Conservation (phyloP, 2,113 vertebrate species). For the Martes martes region DNA sequence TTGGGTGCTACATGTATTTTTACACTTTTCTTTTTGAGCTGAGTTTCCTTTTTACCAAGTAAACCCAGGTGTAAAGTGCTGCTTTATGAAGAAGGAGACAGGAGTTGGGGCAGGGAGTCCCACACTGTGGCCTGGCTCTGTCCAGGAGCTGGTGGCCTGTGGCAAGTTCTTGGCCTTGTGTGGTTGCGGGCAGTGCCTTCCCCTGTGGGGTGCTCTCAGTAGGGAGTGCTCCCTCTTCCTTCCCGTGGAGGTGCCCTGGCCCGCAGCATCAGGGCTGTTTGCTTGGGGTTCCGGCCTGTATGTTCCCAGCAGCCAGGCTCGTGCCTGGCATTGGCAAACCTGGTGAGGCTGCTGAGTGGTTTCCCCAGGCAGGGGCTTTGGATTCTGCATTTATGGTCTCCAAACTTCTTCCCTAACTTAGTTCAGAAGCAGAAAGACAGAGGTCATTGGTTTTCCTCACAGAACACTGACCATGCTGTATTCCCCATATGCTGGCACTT, state of each 20-base stretch:
- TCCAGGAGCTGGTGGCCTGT: not conserved
- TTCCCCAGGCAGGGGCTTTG: not conserved
- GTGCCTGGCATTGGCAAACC: not conserved
- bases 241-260: too few species aligned
- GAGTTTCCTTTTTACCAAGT: not conserved
- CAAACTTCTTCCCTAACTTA: not conserved
- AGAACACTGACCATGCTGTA: not conserved
- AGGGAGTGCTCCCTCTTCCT: too few species aligned
- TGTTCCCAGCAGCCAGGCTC: not conserved
- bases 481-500: not conserved
- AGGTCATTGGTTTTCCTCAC: slow-evolving; percentile 29
- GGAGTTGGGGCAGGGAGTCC: not conserved
- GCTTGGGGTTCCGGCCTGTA: not conserved
- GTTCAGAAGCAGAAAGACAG: not conserved
- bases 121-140: not conserved
- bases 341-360: not conserved
- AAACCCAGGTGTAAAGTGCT: not conserved
- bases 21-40: not conserved
- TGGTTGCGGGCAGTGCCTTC: not conserved
- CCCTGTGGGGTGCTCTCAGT: not conserved
- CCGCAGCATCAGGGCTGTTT: not conserved
- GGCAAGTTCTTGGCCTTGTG: not conserved
- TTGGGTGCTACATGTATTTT: not conserved
- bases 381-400: not conserved
- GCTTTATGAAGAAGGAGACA: not conserved